Evolutionary conservation across 1,140 invertebrate genomes (phyloP).

Genomic region (Andrena cerasifolii): DNA sequence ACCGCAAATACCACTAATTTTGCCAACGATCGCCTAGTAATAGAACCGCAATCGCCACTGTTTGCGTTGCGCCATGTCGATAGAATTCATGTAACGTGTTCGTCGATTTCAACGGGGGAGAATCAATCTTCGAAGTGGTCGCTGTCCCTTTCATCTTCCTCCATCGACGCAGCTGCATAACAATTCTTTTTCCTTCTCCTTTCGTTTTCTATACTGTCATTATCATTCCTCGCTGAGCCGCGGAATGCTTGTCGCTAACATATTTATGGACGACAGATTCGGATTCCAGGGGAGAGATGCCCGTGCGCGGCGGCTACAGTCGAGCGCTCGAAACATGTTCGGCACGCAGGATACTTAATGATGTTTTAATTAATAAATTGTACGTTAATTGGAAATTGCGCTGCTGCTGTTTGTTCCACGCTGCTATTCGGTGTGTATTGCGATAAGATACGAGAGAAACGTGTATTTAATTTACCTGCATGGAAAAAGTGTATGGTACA

Average conservation of each 20-base stretch:
- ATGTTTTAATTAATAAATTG: neutral
- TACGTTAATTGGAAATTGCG: neutral
- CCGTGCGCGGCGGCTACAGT: neutral
- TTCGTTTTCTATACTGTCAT: conserved; percentile 5
- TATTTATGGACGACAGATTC: conserved; percentile 15
- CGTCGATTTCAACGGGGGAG: neutral
- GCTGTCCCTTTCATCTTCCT: conserved; percentile 24
- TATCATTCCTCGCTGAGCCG: conserved; percentile 10
- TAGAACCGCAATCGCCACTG: neutral
- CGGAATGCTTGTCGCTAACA: conserved; percentile 7
- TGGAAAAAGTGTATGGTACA: no score
- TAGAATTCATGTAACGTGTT: neutral
- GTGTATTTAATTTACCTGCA: no score
- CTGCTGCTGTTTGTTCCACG: no score
- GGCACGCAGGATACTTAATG: neutral
- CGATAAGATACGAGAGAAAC: no score
- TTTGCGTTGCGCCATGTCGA: conserved; percentile 1
- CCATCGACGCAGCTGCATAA: neutral
- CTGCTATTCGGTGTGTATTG: no score
- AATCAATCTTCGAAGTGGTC: conserved; percentile 26
- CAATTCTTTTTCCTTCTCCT: conserved; percentile 14
- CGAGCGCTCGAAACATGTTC: neutral
- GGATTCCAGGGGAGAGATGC: conserved; percentile 20
- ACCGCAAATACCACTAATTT: neutral
- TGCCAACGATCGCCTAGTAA: neutral